Percentiles rank a stretch among this genome's conserved stretches.
These are phyloP conservation scores for Hypotaenidia okinawae DNA, from an alignment of 2,797 vertebrate species.

Conservation along the genomic window DNA sequence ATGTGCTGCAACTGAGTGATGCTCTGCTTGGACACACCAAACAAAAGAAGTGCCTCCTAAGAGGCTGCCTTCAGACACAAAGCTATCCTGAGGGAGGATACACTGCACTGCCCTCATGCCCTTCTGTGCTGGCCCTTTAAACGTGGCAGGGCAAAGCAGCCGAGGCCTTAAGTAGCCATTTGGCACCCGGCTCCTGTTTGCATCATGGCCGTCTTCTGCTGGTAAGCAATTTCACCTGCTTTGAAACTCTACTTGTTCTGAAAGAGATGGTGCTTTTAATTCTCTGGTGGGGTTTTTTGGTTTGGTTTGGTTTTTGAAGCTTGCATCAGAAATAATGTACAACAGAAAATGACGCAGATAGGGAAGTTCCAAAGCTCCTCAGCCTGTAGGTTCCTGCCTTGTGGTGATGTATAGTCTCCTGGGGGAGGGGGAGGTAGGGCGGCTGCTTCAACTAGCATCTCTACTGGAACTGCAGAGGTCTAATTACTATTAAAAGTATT, in stretches of 20 bases:
- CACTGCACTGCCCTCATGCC: rapidly evolving
- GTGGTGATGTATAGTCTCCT: neutral
- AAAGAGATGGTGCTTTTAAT: neutral
- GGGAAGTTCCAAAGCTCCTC: neutral
- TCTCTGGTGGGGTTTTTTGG: neutral
- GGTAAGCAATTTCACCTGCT: neutral
- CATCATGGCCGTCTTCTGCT: neutral
- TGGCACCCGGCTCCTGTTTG: neutral
- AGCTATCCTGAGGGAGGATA: rapidly evolving
- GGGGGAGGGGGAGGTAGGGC: no score
- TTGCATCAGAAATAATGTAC: neutral
- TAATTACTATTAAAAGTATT: neutral
- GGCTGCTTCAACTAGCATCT: neutral
- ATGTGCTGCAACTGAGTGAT: rapidly evolving
- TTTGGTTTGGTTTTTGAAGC: neutral
- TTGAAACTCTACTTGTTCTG: rapidly evolving
- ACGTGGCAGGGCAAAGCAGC: neutral
- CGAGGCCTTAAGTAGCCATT: neutral
- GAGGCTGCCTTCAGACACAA: neutral
- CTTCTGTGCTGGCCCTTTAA: neutral
- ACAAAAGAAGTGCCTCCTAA: neutral
- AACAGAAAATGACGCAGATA: neutral
- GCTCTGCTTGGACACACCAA: neutral
- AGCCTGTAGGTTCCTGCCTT: neutral
- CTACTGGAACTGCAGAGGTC: neutral